Percentiles rank a stretch among this genome's conserved stretches.
These are phyloP conservation scores for Ispidina lecontei DNA, from an alignment of 2,797 vertebrate species.

Conservation along the genomic window DNA sequence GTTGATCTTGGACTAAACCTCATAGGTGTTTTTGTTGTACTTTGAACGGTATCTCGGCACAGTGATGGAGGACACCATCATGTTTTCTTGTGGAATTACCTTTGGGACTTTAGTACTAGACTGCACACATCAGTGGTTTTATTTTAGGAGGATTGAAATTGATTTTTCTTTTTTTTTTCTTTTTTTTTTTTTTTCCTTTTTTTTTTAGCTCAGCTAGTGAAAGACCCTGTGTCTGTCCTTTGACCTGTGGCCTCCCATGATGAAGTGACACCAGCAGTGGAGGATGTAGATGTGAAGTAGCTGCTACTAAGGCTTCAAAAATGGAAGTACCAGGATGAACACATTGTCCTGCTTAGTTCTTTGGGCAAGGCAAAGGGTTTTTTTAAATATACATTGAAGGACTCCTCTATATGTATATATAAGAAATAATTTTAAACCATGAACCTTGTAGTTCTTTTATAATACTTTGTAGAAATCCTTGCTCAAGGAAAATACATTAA, in stretches of 20 bases:
- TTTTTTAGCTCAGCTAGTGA: slow-evolving; percentile 39
- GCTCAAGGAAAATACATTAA: background rate
- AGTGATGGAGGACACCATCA: slow-evolving; percentile 57
- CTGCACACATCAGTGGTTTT: slow-evolving; percentile 70
- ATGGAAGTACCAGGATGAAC: background rate
- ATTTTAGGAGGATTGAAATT: slow-evolving; percentile 72
- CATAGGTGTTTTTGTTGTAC: background rate
- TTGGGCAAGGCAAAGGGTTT: background rate
- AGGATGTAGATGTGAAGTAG: slow-evolving; percentile 35
- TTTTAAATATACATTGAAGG: background rate
- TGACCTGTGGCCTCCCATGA: slow-evolving; percentile 57
- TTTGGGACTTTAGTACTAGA: slow-evolving; percentile 39
- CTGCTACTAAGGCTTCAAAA: background rate
- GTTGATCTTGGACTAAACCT: background rate
- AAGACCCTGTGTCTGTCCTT: slow-evolving; percentile 55
- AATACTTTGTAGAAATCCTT: background rate
- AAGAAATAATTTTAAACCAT: background rate
- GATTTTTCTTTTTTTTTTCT: slow-evolving; percentile 56
- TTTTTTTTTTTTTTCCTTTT: background rate
- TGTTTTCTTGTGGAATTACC: slow-evolving; percentile 61
- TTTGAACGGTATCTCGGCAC: slow-evolving; percentile 19
- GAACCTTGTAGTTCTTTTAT: background rate
- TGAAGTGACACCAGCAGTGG: slow-evolving; percentile 49
- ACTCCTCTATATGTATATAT: background rate
- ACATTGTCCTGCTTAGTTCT: background rate